phyloP scores from a whole-genome alignment of 2,888 invertebrate species.

The Hemistola chrysoprasaria region DNA sequence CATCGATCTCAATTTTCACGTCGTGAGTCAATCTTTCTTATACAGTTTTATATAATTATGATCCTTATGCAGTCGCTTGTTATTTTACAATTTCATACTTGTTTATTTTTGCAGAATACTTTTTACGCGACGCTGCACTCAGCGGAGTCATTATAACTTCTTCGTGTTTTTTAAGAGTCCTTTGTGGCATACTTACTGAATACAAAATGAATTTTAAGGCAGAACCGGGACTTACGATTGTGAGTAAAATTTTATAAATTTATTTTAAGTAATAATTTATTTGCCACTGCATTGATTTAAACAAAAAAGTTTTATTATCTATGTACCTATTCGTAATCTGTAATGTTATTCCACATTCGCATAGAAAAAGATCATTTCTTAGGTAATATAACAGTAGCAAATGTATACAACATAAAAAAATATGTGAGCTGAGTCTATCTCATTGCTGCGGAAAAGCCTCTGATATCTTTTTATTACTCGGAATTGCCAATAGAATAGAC shows the following conservation, averaged over 20 bases:
- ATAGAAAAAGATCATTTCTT: no score
- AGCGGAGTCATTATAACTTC: conserved; percentile 19
- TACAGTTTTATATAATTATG: conserved; percentile 2
- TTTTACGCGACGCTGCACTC: conserved; percentile 23
- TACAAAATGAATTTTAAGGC: conserved; percentile 2
- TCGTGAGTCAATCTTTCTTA: no score
- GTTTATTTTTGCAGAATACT: conserved; percentile 26
- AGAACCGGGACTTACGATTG: background rate
- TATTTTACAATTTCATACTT: conserved; percentile 19
- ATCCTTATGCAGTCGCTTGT: conserved; percentile 23
- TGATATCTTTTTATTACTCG: no score
- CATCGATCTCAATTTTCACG: conserved; percentile 1
- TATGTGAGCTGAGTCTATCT: conserved; percentile 1
- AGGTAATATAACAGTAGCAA: no score
- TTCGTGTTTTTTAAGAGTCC: conserved; percentile 14
- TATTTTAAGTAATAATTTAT: no score
- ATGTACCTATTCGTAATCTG: no score
- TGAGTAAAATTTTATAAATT: background rate
- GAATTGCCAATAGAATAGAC: no score
- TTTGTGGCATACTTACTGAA: conserved; percentile 11
- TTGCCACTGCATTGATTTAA: no score
- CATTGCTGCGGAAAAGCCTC: background rate
- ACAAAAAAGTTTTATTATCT: no score
- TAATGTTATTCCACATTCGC: no score
- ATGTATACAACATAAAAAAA: no score